Base-by-base conservation (phyloP, 2,888 invertebrate genomes). In the Poecilus cupreus region DNA sequence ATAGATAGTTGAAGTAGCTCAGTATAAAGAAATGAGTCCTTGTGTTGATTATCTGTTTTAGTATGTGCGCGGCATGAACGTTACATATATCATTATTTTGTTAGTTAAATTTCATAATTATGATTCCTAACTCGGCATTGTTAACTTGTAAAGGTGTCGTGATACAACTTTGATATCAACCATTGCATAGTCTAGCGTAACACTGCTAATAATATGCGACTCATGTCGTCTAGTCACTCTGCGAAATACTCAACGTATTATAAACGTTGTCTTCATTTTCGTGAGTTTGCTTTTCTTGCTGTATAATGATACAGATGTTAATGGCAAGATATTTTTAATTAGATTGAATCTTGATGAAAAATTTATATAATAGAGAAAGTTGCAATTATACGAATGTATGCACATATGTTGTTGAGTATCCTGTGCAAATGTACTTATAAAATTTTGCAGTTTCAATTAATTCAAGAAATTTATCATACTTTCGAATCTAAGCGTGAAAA, bases 31-130 rank as follows among this genome's bases (percentile, higher is more conserved):
- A 43, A 43, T 18, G 18, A 68, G 64, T 37, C 64, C 64, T 68
- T 68, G 64, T 68, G n/a, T 37, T 68, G 64, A 16, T 68, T 68
- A 68, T 68, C 64, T 68, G 64, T 68, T 68, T 68, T 37, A 32
- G 64, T 68, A 68, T 68, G 64, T 18, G 37, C 16, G 16, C 37
- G 37, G 64, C 18, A 32, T 18, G 32, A 37, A 68, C 16, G 64
- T 68, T 68, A 68, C 64, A 68, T 32, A 68, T 68, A 68, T 68
- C 20, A 68, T 51, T 43, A 43, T 60, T 54, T 68, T 68, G 64
- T 68, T 68, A 68, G 37, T 68, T 32, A 68, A 68, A 68, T 68
- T 68, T 68, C 64, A 68, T 68, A 68, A 68, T 68, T 68, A 68
- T 68, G 64, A 68, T 68, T 68, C 64, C 64, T 18, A 68, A 68